phyloP scores from a whole-genome alignment of 2,888 invertebrate species.

The Philereme vetulata region DNA sequence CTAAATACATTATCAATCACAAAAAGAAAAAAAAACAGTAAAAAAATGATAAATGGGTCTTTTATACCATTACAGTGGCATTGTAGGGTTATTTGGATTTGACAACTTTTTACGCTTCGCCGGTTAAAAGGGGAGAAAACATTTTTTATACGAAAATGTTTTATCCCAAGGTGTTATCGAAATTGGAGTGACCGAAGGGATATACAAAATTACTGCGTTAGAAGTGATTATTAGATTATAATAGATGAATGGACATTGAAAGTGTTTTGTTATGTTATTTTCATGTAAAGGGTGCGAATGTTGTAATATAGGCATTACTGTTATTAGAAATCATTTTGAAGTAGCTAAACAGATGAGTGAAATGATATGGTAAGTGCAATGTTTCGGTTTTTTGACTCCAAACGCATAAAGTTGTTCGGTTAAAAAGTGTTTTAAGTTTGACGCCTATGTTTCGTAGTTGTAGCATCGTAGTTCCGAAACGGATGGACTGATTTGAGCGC shows the following conservation, averaged over 20 bases:
- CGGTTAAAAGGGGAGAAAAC: slow-evolving; percentile 59
- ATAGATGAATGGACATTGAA: slow-evolving; percentile 53
- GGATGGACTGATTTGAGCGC: no score
- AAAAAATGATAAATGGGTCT: slow-evolving; percentile 46
- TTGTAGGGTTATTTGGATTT: slow-evolving; percentile 60
- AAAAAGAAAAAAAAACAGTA: slow-evolving; percentile 53
- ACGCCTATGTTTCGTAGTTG: no score
- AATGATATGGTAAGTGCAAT: no score
- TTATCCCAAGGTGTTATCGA: slow-evolving; percentile 69
- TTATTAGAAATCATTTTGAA: no score
- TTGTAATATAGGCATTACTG: slow-evolving; percentile 2
- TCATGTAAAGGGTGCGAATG: slow-evolving; percentile 26
- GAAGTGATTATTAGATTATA: slow-evolving; percentile 69
- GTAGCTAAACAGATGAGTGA: no score
- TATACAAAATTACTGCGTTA: slow-evolving; percentile 71
- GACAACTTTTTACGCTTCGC: slow-evolving; percentile 58
- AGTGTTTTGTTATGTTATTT: slow-evolving; percentile 46
- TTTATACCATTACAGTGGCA: slow-evolving; percentile 33
- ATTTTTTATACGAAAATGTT: slow-evolving; percentile 75
- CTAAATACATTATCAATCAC: slow-evolving; percentile 66
- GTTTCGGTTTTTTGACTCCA: no score
- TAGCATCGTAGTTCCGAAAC: no score
- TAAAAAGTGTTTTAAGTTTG: no score
- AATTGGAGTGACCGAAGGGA: slow-evolving; percentile 75
- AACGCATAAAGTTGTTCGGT: no score